Base-by-base conservation (phyloP, 1,140 invertebrate species). In the Dolichoris vasculosae region DNA sequence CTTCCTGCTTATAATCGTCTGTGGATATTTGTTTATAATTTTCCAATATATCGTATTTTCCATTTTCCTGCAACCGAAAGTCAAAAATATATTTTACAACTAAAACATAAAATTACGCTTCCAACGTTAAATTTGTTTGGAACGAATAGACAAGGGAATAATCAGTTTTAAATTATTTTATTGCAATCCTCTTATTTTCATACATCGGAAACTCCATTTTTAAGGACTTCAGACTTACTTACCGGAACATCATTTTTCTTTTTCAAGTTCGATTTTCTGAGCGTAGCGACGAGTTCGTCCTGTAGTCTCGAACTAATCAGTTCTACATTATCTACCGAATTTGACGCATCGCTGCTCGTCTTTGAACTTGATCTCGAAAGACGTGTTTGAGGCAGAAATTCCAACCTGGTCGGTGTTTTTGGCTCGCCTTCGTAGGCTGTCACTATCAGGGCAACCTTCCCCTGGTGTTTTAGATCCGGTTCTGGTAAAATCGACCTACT, bases 351-450 rank as follows among this genome's bases (percentile, higher is more conserved):
- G 20, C 30, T 38, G 48, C 73, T 86, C 4, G 69, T 40, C 32
- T 64, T 82, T 30, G 84, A 86, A 20, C 43, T 82, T 13, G 48
- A 69, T 26, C 69, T 46, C 9, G 43, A 76, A 2, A 81, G 32
- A 13, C 35, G 43, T 23, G 15, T 23, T 17, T 32, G 40, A 1
- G 84, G 84, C 6, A 86, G 40, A 46, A 86, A 86, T 32, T 67
- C 63, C 4, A 86, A 40, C 2, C 84, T 48, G 23, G 71, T 82
- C 9, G 84, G 84, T 8, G 71, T 76, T 11, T 55, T 43, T 6
- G 79, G 40, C 48, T 82, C 79, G n/a, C 79, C 79, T 43, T 82
- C 84, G 79, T 86, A 86, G 0, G 84, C 71, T 9, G 79, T 71
- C 20, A 86, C 76, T 17, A 73, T 86, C n/a, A 86, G 30, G 0